A percentile compares a stretch with the other conserved stretches of the same genome.
Evolutionary conservation across 2,797 vertebrate species (phyloP).

Genomic region (Acanthurus leucopareius): DNA sequence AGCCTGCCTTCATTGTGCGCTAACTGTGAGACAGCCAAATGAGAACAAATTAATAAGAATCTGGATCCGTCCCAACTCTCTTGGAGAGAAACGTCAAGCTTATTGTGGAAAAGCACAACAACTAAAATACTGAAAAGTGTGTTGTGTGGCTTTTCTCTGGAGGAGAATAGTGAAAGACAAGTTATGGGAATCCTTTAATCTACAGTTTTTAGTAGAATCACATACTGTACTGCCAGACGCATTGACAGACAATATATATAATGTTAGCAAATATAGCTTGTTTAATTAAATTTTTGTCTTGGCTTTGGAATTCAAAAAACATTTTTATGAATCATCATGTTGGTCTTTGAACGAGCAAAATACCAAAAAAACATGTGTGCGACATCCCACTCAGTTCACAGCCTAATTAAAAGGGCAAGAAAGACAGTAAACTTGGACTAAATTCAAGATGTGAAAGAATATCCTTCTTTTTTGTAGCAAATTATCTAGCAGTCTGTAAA

Average conservation of each 20-base stretch:
- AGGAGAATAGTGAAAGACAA: slow-evolving; percentile 15
- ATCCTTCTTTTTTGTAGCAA: neutral
- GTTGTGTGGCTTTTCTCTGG: slow-evolving; percentile 15
- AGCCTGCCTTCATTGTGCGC: slow-evolving; percentile 56
- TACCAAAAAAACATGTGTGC: neutral
- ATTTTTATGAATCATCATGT: slow-evolving; percentile 25
- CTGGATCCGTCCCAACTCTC: slow-evolving; percentile 60
- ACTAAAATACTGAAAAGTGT: slow-evolving; percentile 14
- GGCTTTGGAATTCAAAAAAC: neutral
- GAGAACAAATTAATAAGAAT: slow-evolving; percentile 74
- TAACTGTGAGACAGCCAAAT: slow-evolving; percentile 65
- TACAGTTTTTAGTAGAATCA: slow-evolving; percentile 20
- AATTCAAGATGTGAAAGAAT: slow-evolving; percentile 14
- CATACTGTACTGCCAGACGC: neutral
- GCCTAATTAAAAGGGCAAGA: slow-evolving; percentile 33
- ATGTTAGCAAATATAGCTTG: neutral
- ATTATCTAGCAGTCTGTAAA: slow-evolving; percentile 5
- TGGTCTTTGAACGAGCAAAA: slow-evolving; percentile 14
- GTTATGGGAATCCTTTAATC: slow-evolving; percentile 24
- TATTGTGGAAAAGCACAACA: slow-evolving; percentile 39
- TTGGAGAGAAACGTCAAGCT: slow-evolving; percentile 41
- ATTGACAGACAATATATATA: slow-evolving; percentile 12
- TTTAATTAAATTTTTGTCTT: slow-evolving; percentile 20
- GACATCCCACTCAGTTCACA: slow-evolving; percentile 16
- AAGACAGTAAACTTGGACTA: slow-evolving; percentile 28